Evolutionary conservation across 2,797 vertebrate genomes (phyloP), one percentile per base, ranked within the genome.

Genomic region (Myotis findleyi): DNA sequence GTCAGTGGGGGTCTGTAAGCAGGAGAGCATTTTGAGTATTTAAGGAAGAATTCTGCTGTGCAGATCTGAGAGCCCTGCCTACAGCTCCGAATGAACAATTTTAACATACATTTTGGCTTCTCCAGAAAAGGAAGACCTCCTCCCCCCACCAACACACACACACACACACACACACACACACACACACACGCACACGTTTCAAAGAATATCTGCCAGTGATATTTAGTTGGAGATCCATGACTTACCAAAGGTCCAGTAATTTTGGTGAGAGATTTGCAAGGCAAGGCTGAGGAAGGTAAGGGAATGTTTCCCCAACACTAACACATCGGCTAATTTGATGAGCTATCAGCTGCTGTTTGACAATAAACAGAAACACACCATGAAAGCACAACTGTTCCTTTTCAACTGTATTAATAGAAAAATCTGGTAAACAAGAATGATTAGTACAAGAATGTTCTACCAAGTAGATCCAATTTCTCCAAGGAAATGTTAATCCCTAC

Each of bases 391-490:
- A 94, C 89, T 95, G 89, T 93, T 96, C 73, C 27, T 91, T 89
- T 82, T 75, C 55, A 47, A 51, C 53, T 87, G 73, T 72, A 83
- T 87, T 92, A 93, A 96, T 66, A 96, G 91, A 87, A 96, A 96
- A 96, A 95, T 91, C 49, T 93, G 89, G 80, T 89, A 77, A 96
- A 93, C 86, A 95, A 96, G 64, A 92, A 93, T 95, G 91, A 93
- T 92, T 44, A 85, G 83, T 36, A 71, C 8, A 82, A 95, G 93
- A 95, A 95, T 92, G 87, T 95, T 95, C 92, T 76, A 89, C 76
- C 38, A 69, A 93, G 83, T 62, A 87, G 87, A 94, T 97, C 75
- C 41, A 76, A 2, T 94, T 90, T 96, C 92, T 96, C 68, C 64
- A 93, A 91, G 59, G 66, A 91, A 96, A 93, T 76, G 33, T 89